Conservation (phyloP, 1,140 invertebrate genomes). For the Eupristina koningsbergeri region DNA sequence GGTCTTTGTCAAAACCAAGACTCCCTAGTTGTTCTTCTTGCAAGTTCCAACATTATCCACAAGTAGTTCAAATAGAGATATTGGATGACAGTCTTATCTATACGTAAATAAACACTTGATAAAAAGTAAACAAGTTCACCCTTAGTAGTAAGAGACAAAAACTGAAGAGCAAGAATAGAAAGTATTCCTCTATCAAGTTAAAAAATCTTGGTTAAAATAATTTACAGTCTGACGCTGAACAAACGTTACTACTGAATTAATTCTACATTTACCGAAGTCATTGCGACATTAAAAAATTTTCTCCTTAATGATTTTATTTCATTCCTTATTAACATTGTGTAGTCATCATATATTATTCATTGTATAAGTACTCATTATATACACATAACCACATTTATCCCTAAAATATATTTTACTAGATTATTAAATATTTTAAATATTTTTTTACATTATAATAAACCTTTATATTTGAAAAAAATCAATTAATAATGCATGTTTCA, state of each 20-base stretch:
- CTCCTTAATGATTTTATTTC: neutral
- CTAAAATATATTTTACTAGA: too few species aligned
- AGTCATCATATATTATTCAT: too few species aligned
- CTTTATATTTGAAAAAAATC: too few species aligned
- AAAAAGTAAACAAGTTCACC: neutral
- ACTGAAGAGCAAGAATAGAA: neutral
- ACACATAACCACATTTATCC: too few species aligned
- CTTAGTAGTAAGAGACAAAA: neutral
- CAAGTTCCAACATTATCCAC: too few species aligned
- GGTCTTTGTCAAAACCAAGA: too few species aligned
- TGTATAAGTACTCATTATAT: too few species aligned
- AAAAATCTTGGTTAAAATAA: neutral
- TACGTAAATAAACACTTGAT: neutral
- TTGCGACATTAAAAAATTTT: neutral
- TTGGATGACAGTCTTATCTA: neutral
- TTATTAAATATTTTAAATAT: too few species aligned
- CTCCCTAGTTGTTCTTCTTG: too few species aligned
- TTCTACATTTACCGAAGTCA: neutral
- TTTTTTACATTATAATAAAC: too few species aligned
- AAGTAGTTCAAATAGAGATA: neutral
- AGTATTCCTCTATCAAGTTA: neutral
- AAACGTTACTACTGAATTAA: slow-evolving; percentile 35
- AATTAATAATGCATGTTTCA: too few species aligned
- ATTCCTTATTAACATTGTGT: too few species aligned
- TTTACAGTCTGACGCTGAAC: slow-evolving; percentile 23